Base-by-base conservation (phyloP, 1,140 invertebrate genomes). In the Achroia grisella region DNA sequence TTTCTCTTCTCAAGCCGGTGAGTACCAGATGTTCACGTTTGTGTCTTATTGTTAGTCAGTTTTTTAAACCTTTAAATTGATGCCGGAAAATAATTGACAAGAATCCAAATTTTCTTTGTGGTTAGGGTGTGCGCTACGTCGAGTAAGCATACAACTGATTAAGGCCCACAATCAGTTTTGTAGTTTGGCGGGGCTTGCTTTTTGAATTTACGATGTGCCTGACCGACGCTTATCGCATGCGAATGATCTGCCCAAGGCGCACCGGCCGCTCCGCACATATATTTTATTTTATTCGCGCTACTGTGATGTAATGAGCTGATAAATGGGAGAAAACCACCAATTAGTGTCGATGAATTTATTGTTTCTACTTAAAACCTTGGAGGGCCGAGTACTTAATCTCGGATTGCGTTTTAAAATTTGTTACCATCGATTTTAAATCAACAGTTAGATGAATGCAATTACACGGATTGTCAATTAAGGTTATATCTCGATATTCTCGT, bases 321-420 rank as follows among this genome's bases (percentile, higher is more conserved):
- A 84, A 84, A 84, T 84, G 70, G 74, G 69, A 80, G 80, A 84
- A 84, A 84, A 84, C 80, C 78, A 84, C 80, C 80, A 84, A 84
- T 84, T 84, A 84, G 80, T 82, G 80, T 80, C 80, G 80, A 84
- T 84, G 76, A 84, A 84, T 84, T 84, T 84, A 84, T 84, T 84
- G 80, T 84, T 84, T 82, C 76, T 78, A 76, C 76, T 84, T 84
- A 84, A 83, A 80, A 78, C 75, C 76, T 81, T 74, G 80, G 76
- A 82, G 80, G 77, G 72, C 75, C 68, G 57, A 62, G 58, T 71
- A 69, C 68, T 78, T 78, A 77, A 82, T 84, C 77, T 78, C 71
- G 69, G 70, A 77, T 77, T 75, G 65, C 64, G 56, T 70, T 80
- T 80, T 81, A 62, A 71, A 72, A 67, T 67, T 62, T 65, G 62